phyloP scores from a whole-genome alignment of 2,797 vertebrate species.

The Garrulus glandarius region DNA sequence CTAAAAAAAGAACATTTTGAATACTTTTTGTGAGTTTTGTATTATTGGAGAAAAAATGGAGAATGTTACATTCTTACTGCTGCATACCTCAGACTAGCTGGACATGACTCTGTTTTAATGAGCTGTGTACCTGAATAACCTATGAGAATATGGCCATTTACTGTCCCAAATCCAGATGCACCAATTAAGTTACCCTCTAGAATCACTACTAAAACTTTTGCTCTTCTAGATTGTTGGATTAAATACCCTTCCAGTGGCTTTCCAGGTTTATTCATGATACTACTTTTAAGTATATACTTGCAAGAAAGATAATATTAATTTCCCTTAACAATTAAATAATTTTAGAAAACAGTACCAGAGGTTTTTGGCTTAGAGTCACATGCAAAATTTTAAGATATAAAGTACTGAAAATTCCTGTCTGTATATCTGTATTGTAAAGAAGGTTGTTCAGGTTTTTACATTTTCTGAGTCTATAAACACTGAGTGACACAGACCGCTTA shows the following conservation, averaged over 20 bases:
- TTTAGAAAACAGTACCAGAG: not conserved
- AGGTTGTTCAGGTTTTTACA: not conserved
- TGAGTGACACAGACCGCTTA: not conserved
- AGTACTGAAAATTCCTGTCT: not conserved
- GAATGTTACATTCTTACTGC: not conserved
- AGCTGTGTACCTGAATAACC: not conserved
- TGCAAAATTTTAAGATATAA: not conserved
- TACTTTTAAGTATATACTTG: not conserved
- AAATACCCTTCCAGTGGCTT: not conserved
- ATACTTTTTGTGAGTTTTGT: not conserved
- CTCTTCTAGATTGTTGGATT: not conserved
- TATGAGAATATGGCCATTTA: not conserved
- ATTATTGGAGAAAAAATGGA: not conserved
- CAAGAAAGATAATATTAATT: not conserved
- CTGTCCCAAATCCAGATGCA: not conserved
- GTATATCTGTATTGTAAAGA: not conserved
- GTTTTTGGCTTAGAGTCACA: not conserved
- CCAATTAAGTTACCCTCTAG: not conserved
- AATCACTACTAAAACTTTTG: not conserved
- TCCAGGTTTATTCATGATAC: not conserved
- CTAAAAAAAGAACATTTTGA: not conserved
- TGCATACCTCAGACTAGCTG: not conserved
- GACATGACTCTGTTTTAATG: not conserved
- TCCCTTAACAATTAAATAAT: not conserved
- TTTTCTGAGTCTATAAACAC: not conserved